phyloP scores from a whole-genome alignment of 2,797 vertebrate species.

The Epinephelus coioides region DNA sequence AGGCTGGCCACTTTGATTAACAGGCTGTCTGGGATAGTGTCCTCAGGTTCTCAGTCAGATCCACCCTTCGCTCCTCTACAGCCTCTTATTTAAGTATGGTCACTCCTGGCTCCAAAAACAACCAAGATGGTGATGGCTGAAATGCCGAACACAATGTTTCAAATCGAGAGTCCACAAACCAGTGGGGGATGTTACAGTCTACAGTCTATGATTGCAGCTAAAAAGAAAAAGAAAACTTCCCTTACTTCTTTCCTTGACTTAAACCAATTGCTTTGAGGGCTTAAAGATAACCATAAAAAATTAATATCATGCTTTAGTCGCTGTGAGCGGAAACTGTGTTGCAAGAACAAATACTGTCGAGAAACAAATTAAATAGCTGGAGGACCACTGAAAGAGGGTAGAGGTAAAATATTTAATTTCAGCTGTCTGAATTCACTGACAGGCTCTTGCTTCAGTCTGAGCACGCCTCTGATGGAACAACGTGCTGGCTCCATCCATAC shows the following conservation, averaged over 20 bases:
- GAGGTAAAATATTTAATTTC: conserved; percentile 38
- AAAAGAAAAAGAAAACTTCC: neutral
- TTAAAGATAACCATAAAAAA: neutral
- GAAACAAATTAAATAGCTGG: neutral
- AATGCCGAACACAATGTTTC: too few species aligned
- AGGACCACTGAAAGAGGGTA: neutral
- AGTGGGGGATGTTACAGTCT: too few species aligned
- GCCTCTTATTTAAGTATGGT: too few species aligned
- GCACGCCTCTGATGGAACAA: neutral
- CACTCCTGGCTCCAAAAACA: too few species aligned
- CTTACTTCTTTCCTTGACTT: neutral
- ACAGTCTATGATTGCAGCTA: too few species aligned
- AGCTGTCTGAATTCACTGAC: conserved; percentile 29
- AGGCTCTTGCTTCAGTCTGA: conserved; percentile 19
- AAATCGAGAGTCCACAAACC: too few species aligned
- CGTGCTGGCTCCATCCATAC: neutral
- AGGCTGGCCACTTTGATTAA: too few species aligned
- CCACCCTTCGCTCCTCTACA: too few species aligned
- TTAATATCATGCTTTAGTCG: neutral
- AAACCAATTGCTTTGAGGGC: neutral
- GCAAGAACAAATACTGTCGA: neutral
- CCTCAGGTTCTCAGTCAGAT: too few species aligned
- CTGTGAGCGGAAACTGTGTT: neutral
- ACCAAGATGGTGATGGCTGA: too few species aligned
- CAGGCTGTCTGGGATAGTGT: too few species aligned